Base-by-base conservation (phyloP, 2,888 invertebrate species). In the Caradrina kadenii region DNA sequence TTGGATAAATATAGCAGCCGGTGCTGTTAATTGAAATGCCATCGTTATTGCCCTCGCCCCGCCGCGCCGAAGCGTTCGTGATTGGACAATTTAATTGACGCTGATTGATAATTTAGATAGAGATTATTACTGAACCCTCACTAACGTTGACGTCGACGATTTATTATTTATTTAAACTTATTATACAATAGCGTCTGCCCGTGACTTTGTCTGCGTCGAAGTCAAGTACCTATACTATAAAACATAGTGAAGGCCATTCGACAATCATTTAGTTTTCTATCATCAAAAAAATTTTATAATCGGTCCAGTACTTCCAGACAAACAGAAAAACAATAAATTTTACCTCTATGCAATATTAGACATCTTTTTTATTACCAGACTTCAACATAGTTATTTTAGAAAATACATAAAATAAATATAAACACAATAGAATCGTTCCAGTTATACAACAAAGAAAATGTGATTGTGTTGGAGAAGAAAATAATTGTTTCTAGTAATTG, bases 31-130 rank as follows among this genome's bases (percentile, higher is more conserved):
- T 92, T 91, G 90, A 91, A 92, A 91, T 88, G 90, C 89, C 87
- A 82, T 84, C 88, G 83, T 86, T 89, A 85, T 86, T 85, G 88
- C 85, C 88, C 84, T 83, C 85, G 85, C 89, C 86, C 87, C 87
- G 85, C 73, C 80, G 45, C 45, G 45, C 45, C 76, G 71, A 35
- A 79, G 80, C 81, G 74, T 74, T 59, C 84, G 85, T 87, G 89
- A 91, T 90, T 90, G 89, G 87, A 88, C 88, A 89, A 90, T 91
- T 92, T 90, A 91, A 92, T 89, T 89, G 89, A 89, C 87, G 80
- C 82, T 87, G 90, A 92, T 92, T 91, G 90, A 92, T 92, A 91
- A 92, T 91, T 92, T 89, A 91, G 91, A 92, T 90, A 90, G 87
- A 86, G 88, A 85, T 83, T 86, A 88, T 86, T 84, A 85, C 79